These are phyloP conservation scores for Sebastes nivosus DNA, from an alignment of 2,797 vertebrate genomes.

Conservation along the genomic window DNA sequence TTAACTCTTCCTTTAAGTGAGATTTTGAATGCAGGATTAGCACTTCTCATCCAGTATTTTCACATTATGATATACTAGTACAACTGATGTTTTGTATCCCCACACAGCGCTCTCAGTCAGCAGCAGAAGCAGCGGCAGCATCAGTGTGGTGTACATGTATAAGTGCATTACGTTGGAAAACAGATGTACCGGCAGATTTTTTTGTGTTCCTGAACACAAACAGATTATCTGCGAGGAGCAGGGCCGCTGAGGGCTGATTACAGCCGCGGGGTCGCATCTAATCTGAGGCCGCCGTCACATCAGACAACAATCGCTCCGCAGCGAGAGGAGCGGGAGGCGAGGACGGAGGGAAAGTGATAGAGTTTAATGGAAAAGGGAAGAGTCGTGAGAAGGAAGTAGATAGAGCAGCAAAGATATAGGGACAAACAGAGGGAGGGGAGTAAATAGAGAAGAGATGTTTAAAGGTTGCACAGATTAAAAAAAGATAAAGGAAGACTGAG, in stretches of 20 bases:
- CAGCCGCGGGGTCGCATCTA: constrained; percentile 36
- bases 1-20: not conserved
- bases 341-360: not conserved
- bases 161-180: constrained; percentile 42
- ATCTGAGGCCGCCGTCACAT: constrained; percentile 52
- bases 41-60: not conserved
- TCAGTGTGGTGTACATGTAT: not conserved
- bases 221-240: constrained; percentile 59
- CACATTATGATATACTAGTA: not conserved
- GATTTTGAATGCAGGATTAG: not conserved
- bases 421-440: not conserved
- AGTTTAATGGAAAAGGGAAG: not conserved
- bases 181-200: constrained; percentile 56
- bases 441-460: not conserved
- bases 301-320: constrained; percentile 25
- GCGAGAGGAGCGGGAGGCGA: not conserved
- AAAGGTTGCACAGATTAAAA: not conserved
- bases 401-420: not conserved
- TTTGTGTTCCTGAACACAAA: constrained; percentile 15
- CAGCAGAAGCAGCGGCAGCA: not conserved
- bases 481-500: not conserved
- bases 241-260: constrained; percentile 35
- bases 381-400: not conserved
- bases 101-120: not conserved
- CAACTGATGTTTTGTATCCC: not conserved